phyloP scores from a whole-genome alignment of 2,113 vertebrate genomes.

The Tyto alba region DNA sequence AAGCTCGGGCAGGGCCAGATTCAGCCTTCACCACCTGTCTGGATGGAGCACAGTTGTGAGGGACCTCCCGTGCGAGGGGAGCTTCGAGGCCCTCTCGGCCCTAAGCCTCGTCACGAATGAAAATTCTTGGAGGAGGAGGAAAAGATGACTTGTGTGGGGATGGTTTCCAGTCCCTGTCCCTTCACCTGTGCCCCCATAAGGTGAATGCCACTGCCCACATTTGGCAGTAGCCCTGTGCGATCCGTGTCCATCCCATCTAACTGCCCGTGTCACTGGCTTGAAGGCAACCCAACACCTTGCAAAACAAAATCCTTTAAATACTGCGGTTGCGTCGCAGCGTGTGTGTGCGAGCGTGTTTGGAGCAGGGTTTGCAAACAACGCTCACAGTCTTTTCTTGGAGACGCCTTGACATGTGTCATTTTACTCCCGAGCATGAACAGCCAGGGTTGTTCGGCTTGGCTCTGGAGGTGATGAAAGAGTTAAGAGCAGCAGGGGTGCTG shows the following conservation, averaged over 20 bases:
- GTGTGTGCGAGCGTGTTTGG: fast-evolving
- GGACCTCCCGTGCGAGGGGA: neutral
- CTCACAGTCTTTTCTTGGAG: neutral
- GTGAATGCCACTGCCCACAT: neutral
- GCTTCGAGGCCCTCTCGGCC: neutral
- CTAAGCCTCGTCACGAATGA: neutral
- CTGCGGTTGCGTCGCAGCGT: fast-evolving
- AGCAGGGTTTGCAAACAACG: neutral
- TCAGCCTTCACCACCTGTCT: neutral
- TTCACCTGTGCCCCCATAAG: neutral
- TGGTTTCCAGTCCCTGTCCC: neutral
- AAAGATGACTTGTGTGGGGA: neutral
- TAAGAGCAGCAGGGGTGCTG: neutral
- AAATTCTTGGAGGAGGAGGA: neutral
- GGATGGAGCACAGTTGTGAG: conserved; percentile 11
- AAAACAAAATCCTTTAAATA: neutral
- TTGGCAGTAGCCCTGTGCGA: neutral
- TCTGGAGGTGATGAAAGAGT: neutral
- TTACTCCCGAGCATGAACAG: fast-evolving
- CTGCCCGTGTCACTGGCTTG: neutral
- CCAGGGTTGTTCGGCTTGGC: neutral
- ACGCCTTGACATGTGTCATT: fast-evolving
- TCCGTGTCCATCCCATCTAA: neutral
- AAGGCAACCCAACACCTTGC: neutral
- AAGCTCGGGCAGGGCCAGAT: neutral